A percentile compares a stretch with the other conserved stretches of the same genome.
Evolutionary conservation across 2,888 invertebrate genomes (phyloP).

Genomic region (Ophraella communa): DNA sequence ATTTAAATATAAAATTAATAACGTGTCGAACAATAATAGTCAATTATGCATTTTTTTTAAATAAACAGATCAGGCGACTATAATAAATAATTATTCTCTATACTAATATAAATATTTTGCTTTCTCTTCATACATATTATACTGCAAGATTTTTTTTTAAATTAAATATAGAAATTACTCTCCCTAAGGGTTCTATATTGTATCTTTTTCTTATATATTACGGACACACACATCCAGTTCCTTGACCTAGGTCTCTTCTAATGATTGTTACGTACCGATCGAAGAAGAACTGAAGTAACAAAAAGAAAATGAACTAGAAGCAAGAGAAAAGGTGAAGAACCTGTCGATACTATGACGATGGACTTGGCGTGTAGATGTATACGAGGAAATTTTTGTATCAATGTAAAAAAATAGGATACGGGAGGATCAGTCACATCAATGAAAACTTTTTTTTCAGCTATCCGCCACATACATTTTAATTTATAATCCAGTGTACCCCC

Average conservation of each 20-base stretch:
- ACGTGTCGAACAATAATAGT: background rate
- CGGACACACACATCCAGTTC: constrained; percentile 16
- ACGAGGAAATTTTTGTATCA: background rate
- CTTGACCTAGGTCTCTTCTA: constrained; percentile 25
- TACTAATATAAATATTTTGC: background rate
- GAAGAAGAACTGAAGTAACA: constrained; percentile 13
- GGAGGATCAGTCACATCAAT: too few relatives aligned
- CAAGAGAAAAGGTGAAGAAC: constrained; percentile 49
- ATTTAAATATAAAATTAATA: background rate
- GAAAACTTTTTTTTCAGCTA: too few relatives aligned
- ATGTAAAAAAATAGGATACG: background rate
- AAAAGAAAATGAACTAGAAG: constrained; percentile 19
- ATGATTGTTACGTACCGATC: constrained; percentile 22
- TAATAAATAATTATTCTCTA: background rate
- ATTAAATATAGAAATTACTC: background rate
- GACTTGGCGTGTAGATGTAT: background rate
- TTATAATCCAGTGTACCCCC: too few relatives aligned
- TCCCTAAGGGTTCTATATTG: background rate
- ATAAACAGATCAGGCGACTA: background rate
- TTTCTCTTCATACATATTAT: background rate
- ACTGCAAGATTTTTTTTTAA: background rate
- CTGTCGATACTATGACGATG: constrained; percentile 36
- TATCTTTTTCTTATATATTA: background rate
- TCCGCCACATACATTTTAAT: too few relatives aligned
- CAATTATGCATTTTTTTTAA: background rate